Evolutionary conservation across 2,797 vertebrate species (phyloP).

Genomic region (Nothura maculosa): DNA sequence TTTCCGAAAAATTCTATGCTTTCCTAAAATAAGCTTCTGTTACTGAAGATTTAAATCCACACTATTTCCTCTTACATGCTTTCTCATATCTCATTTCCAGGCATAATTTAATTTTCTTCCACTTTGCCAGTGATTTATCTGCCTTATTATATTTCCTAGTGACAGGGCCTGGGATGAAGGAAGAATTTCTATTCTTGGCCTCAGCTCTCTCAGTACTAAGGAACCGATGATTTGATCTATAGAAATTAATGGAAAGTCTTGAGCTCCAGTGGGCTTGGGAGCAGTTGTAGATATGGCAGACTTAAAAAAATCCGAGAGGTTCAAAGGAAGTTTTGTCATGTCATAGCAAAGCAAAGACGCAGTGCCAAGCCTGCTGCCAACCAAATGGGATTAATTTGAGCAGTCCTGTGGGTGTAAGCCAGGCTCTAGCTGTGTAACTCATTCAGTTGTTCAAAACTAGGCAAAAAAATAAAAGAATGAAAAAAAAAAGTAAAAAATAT

Average conservation of each 20-base stretch:
- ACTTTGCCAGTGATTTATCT: constrained; percentile 18
- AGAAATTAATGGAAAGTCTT: not conserved
- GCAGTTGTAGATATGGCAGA: not conserved
- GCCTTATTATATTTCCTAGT: constrained; percentile 32
- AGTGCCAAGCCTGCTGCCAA: not conserved
- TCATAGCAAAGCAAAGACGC: not conserved
- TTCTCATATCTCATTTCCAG: constrained; percentile 44
- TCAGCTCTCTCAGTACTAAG: not conserved
- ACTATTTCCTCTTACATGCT: not conserved
- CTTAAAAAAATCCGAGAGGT: not conserved
- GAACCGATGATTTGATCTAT: not conserved
- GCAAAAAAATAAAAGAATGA: not conserved
- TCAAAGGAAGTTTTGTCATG: not conserved
- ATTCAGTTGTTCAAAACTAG: not conserved
- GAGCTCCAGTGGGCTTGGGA: not conserved
- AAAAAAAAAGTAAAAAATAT: not conserved
- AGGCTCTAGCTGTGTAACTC: not conserved
- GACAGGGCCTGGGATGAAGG: not conserved
- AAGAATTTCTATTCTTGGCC: constrained; percentile 18
- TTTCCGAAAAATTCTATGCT: not conserved
- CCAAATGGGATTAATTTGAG: not conserved
- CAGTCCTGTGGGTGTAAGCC: not conserved
- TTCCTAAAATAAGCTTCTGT: not conserved
- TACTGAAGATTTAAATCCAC: constrained; percentile 27
- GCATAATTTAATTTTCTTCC: constrained; percentile 29